Evolutionary conservation across 1,140 invertebrate species (phyloP).

Genomic region (Drosophila grimshawi): DNA sequence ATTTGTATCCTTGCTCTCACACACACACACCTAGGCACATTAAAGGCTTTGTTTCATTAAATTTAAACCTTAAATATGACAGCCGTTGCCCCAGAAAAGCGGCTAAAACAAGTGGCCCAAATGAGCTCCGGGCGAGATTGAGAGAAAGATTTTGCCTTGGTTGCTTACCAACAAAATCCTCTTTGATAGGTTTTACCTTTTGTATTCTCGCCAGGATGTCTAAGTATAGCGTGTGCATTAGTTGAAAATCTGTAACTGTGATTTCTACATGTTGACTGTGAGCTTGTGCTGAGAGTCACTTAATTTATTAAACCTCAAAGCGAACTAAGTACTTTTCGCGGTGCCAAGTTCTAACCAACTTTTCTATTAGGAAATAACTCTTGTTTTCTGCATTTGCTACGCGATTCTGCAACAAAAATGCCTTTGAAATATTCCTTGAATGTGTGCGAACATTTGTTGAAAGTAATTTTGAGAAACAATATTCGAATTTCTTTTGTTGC

Average conservation of each 20-base stretch:
- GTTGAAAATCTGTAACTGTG: constrained; percentile 2
- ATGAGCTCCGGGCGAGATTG: background rate
- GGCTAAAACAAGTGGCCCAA: constrained; percentile 35
- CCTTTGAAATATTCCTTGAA: background rate
- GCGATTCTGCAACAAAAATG: background rate
- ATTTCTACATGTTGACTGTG: constrained; percentile 3
- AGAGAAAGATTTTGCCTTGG: constrained; percentile 7
- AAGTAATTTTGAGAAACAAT: background rate
- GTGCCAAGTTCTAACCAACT: background rate
- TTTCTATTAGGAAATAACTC: background rate
- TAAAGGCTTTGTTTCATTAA: constrained; percentile 67
- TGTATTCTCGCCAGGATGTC: constrained; percentile 27
- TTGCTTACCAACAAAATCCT: constrained; percentile 71
- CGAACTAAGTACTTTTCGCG: background rate
- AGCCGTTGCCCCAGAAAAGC: constrained; percentile 21
- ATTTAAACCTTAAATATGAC: constrained; percentile 65
- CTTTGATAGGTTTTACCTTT: constrained; percentile 62
- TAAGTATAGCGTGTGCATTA: constrained; percentile 3
- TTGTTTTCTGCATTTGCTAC: background rate
- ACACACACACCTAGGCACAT: constrained; percentile 37
- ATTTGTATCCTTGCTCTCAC: constrained; percentile 22
- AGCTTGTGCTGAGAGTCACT: constrained; percentile 20
- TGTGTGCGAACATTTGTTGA: background rate
- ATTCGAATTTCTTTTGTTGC: background rate
- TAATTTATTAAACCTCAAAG: constrained; percentile 15